phyloP scores from a whole-genome alignment of 1,140 invertebrate genomes.

The Caenorhabditis elegans region WBcel235 BX284604.4:17299001-17299500 shows the following conservation, averaged over 20 bases:
- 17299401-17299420: conserved; percentile 72
- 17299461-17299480: conserved; percentile 92
- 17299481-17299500: conserved; percentile 82
- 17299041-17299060: conserved; percentile 66
- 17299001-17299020: conserved; percentile 80
- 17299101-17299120: background rate
- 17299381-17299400: too few species aligned
- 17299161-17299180: conserved; percentile 94
- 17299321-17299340: conserved; percentile 91
- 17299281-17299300: conserved; percentile 92
- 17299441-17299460: conserved; percentile 96
- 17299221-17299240: conserved; percentile 95
- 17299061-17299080: conserved; percentile 76
- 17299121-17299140: background rate
- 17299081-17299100: conserved; percentile 79
- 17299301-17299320: conserved; percentile 91
- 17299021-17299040: conserved; percentile 86
- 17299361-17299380: background rate
- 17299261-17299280: conserved; percentile 91
- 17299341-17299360: conserved; percentile 88
- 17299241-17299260: conserved; percentile 94
- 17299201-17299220: conserved; percentile 87
- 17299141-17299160: conserved; percentile 80
- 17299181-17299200: conserved; percentile 96
- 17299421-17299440: conserved; percentile 96